Evolutionary conservation across 2,113 vertebrate species (phyloP), one percentile per base, ranked within the genome.

Genomic region (Pterocles burchelli): DNA sequence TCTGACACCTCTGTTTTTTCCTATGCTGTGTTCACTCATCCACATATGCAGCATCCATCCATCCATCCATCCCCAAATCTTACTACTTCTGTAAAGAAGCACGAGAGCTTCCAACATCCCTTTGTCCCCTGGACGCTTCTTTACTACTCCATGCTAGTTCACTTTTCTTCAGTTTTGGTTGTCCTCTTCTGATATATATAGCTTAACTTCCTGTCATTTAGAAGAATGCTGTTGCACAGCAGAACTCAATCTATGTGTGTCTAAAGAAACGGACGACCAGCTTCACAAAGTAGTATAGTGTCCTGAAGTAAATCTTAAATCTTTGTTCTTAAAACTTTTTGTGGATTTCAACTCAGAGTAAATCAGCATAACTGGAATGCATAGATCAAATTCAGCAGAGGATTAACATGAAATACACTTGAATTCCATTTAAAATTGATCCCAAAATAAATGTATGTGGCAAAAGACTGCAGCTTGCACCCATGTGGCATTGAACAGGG

Each of bases 1-100:
- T 78, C 13, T 33, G 55, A 54, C 11, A 36, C 8, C 29, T 67
- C 6, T 2, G 1, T 28, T 63, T 68, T 46, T 34, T 26, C 10
- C 10, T 48, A 0, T 17, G 17, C 13, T 55, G 16, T 17, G 6
- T 41, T 19, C 17, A 36, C 4, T 51, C 9, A 7, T 0, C 2
- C 14, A n/a, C 16, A 11, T 7, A 24, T 0, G 2, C 17, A 55
- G 43, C 21, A 72, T 41, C 41, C 41, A 41, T 41, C 38, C 38
- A 41, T 41, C 38, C 38, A 41, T 41, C 24, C 38, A 48, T 31
- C 17, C 15, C 6, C 3, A 11, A 5, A 12, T 72, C 13, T 76
- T 46, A 8, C 7, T 88, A 33, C 2, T 79, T 72, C 65, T 11
- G 4, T 43, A 48, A 52, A 18, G 15, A 38, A 59, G 24, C 2